Base-by-base conservation (phyloP, 2,113 vertebrate genomes). In the Sinocyclocheilus rhinocerous region DNA sequence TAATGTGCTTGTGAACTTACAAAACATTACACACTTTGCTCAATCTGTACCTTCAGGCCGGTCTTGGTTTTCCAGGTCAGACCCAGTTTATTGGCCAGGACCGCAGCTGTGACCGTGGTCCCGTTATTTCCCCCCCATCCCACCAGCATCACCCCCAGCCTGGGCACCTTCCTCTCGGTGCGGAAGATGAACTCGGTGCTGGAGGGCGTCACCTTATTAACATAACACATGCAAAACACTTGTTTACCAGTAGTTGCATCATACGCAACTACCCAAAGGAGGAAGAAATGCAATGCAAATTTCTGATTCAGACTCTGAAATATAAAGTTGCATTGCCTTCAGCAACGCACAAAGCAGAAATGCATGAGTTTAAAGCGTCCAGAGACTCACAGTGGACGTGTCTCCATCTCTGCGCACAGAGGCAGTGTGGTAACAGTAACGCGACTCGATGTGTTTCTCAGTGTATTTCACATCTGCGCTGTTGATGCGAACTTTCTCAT, bases 41-140 rank as follows among this genome's bases (percentile, higher is more conserved):
- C 5, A 55, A 50, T 18, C 15, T 65, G 91, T 85, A 96, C 96
- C 96, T 98, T 97, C 55, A 92, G 79, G 0, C 97, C 97, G 0
- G 92, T 95, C 90, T 98, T 99, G 89, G 97, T 98, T 93, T 91
- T 96, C 97, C 97, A 99, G 84, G 94, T 95, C 48, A 99, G 93
- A 5, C 95, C 95, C 91, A 97, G 90, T 36, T 86, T 94, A 92
- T 99, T 99, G 90, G 98, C 97, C 91, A 98, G 91, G 42, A 98
- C 97, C 0, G 98, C 96, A 0, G 97, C 98, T 0, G 97, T 99
- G 87, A 99, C 97, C 0, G 97, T 99, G 77, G 96, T 95, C 36
- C 98, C 98, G 5, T 99, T 99, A 94, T 99, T 99, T 78, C 98
- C 98, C 0, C 98, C 98, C 97, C 97, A 99, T 83, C 98, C 98